Base-by-base conservation (phyloP, 2,113 vertebrate genomes). In the Thomomys bottae region DNA sequence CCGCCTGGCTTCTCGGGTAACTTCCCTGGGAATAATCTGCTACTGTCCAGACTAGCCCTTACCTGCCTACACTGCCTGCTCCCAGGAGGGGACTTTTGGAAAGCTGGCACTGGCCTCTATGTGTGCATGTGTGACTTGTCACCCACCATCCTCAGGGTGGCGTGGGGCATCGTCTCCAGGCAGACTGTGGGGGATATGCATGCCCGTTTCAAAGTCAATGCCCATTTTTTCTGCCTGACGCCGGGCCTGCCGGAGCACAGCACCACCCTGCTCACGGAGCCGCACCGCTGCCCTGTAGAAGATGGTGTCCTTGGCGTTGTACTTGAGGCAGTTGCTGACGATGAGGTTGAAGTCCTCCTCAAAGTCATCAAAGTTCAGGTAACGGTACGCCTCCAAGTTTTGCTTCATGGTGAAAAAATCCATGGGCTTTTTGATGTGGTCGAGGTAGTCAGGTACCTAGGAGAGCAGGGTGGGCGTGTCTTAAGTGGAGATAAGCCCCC, bases 361-460 rank as follows among this genome's bases (percentile, higher is more conserved):
- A 87, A 99, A 99, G 78, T 99, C 98, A 30, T 99, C 99, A 0
- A 99, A 99, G 87, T 98, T 99, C 97, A 99, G 98, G 97, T 99
- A 99, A 95, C 98, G 98, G 95, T 99, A 99, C 72, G 98, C 98
- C 96, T 99, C 99, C 94, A 99, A 97, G 92, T 98, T 98, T 95
- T 98, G 98, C 97, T 99, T 99, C 99, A 99, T 99, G 71, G 99
- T 99, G 98, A 99, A 99, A 97, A 99, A 99, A 96, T 99, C 99
- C 99, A 99, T 99, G 0, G 99, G 99, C 87, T 99, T 99, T 97
- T 99, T 99, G 93, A 99, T 99, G 95, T 99, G 99, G 97, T 99
- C 99, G 96, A 99, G 97, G 95, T 99, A 99, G 96, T 99, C 99
- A 15, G 99, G 99, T 54, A 99, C 99, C 99, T 99, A 42, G 94